Evolutionary conservation across 2,797 vertebrate species (phyloP).

Genomic region (Amazona finschi): DNA sequence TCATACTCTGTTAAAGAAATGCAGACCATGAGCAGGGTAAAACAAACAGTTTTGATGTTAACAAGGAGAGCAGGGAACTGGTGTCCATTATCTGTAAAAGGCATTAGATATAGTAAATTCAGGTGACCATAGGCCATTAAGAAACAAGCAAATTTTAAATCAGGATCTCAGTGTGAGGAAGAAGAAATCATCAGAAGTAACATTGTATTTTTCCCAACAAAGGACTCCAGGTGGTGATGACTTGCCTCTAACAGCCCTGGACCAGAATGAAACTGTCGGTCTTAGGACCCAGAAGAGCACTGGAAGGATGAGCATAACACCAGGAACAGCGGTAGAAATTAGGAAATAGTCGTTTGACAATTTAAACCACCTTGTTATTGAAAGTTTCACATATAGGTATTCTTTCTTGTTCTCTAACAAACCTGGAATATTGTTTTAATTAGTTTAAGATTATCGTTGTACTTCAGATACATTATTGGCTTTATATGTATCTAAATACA

Average conservation of each 20-base stretch:
- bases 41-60: neutral
- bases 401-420: neutral
- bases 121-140: neutral
- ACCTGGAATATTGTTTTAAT: neutral
- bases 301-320: neutral
- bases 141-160: neutral
- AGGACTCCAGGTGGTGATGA: neutral
- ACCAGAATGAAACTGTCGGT: neutral
- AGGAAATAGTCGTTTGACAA: neutral
- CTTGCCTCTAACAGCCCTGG: neutral
- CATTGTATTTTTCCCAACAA: neutral
- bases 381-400: fast-evolving
- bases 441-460: neutral
- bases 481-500: neutral
- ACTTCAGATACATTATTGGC: neutral
- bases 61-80: neutral
- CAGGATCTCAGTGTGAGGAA: neutral
- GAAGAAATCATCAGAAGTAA: neutral
- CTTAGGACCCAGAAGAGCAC: neutral
- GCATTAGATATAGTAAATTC: neutral
- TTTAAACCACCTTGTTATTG: neutral
- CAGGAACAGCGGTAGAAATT: neutral
- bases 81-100: neutral
- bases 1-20: neutral
- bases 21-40: neutral